Conservation (phyloP, 2,888 invertebrate genomes). For the Homarus gammarus region DNA sequence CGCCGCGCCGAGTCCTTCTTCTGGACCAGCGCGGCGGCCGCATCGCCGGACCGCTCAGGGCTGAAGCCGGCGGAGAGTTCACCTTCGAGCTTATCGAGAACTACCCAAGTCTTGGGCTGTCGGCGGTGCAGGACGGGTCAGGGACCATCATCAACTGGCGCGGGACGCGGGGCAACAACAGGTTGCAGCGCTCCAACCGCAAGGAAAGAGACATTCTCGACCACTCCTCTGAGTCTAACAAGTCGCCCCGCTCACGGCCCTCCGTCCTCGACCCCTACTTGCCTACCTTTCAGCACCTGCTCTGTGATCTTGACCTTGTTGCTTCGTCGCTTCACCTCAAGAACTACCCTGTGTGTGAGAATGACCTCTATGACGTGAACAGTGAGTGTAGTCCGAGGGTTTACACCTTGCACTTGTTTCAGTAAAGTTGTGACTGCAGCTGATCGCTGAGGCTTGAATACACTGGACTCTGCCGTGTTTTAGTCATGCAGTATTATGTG, state of each 20-base stretch:
- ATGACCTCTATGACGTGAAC: slow-evolving; percentile 73
- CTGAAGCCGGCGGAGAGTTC: slow-evolving; percentile 74
- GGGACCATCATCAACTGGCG: slow-evolving; percentile 74
- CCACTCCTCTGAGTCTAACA: slow-evolving; percentile 30
- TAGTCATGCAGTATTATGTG: too few relatives aligned
- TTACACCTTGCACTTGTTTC: not conserved
- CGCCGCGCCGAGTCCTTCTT: slow-evolving; percentile 66
- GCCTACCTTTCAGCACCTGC: slow-evolving; percentile 71
- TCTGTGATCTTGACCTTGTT: slow-evolving; percentile 70
- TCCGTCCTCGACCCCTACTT: slow-evolving; percentile 73
- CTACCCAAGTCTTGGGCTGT: slow-evolving; percentile 71
- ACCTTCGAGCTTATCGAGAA: slow-evolving; percentile 74
- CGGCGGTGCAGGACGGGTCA: slow-evolving; percentile 72
- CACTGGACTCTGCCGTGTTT: not conserved
- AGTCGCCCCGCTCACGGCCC: slow-evolving; percentile 48
- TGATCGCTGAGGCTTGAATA: not conserved
- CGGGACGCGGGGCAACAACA: slow-evolving; percentile 51
- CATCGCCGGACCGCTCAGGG: slow-evolving; percentile 67
- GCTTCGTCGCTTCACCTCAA: slow-evolving; percentile 73
- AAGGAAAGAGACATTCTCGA: slow-evolving; percentile 55
- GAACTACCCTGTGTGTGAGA: slow-evolving; percentile 74
- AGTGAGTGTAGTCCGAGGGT: slow-evolving; percentile 52
- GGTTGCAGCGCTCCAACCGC: slow-evolving; percentile 29
- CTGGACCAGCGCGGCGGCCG: slow-evolving; percentile 67
- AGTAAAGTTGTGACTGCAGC: not conserved